Conservation (phyloP, 2,888 invertebrate species). For the Ypsolopha scabrella region DNA sequence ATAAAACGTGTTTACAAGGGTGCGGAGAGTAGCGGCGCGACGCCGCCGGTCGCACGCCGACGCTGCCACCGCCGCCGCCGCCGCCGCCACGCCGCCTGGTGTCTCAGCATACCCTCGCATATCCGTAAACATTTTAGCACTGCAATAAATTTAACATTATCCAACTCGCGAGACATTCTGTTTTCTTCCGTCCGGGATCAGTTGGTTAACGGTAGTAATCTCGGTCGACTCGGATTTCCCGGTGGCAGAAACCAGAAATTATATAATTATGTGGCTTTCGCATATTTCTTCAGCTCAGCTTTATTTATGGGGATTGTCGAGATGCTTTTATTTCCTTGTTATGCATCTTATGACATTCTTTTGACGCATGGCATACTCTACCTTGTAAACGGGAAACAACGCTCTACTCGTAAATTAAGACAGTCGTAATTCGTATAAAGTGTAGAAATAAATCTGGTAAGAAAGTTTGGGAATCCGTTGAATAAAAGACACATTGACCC, state of each 20-base stretch:
- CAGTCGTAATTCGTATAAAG: too few species aligned
- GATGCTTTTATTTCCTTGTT: neutral
- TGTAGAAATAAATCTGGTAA: neutral
- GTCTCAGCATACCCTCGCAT: constrained; percentile 41
- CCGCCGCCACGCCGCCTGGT: constrained; percentile 14
- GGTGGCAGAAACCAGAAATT: constrained; percentile 48
- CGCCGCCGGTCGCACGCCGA: constrained; percentile 15
- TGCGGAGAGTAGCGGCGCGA: constrained; percentile 31
- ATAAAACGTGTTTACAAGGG: constrained; percentile 71
- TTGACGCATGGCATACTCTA: neutral
- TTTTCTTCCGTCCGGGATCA: constrained; percentile 62
- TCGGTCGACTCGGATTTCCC: constrained; percentile 55
- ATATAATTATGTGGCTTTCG: constrained; percentile 50
- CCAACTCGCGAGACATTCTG: constrained; percentile 64
- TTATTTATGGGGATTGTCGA: constrained; percentile 21
- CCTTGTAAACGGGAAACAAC: too few species aligned
- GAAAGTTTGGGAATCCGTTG: constrained; percentile 9
- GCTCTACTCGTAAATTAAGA: too few species aligned
- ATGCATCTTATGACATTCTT: neutral
- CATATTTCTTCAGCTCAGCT: constrained; percentile 32
- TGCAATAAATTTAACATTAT: constrained; percentile 69
- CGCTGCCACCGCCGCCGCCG: constrained; percentile 30
- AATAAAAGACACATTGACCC: constrained; percentile 22
- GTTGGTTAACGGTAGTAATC: constrained; percentile 67
- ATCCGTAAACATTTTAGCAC: constrained; percentile 69